A percentile compares a stretch with the other conserved stretches of the same genome.
Evolutionary conservation across 1,140 invertebrate species (phyloP).

Genomic region (Drosophila insularis): DNA sequence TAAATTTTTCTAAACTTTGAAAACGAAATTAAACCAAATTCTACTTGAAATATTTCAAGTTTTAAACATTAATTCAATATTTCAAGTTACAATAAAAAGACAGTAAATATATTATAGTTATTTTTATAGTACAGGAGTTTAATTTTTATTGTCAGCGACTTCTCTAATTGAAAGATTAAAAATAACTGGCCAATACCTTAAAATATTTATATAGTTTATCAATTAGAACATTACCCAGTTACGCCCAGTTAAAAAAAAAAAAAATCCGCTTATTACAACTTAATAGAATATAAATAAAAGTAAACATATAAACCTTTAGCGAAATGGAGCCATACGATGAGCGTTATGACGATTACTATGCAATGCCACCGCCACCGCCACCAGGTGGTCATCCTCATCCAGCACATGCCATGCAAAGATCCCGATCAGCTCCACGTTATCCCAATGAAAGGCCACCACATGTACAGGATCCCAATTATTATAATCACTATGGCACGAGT

Average conservation of each 20-base stretch:
- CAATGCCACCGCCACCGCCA: conserved; percentile 57
- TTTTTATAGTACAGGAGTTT: no score
- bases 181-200: no score
- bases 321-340: conserved; percentile 82
- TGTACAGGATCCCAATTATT: conserved; percentile 69
- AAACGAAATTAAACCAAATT: no score
- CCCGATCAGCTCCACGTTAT: conserved; percentile 71
- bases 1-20: no score
- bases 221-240: no score
- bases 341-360: conserved; percentile 70
- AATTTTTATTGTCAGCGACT: no score
- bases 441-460: conserved; percentile 63
- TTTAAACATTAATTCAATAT: no score
- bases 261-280: conserved; percentile 43
- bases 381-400: conserved; percentile 26
- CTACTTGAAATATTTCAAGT: no score
- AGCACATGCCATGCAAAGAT: conserved; percentile 60
- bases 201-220: no score
- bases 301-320: conserved; percentile 65
- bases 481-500: conserved; percentile 56
- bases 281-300: conserved; percentile 15
- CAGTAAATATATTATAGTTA: no score
- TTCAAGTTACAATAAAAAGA: no score
- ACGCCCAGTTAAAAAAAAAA: not conserved
- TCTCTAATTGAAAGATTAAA: not conserved